Conservation (phyloP, 2,113 vertebrate genomes). For the Sakesphorus luctuosus region DNA sequence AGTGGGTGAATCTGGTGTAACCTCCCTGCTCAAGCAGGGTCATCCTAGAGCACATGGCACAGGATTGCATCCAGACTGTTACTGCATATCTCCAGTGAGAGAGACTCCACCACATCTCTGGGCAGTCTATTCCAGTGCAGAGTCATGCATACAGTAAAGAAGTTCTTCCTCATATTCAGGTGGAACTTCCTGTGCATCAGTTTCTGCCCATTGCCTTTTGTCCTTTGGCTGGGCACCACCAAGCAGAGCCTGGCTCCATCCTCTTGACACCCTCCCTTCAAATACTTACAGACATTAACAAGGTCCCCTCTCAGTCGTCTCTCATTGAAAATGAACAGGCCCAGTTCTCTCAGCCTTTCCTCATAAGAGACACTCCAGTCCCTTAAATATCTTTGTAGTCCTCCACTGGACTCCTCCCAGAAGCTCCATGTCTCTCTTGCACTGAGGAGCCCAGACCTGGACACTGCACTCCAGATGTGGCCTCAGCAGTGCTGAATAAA, state of each 20-base stretch:
- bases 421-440: too few species aligned
- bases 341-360: rapidly evolving
- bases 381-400: neutral
- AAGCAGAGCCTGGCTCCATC: neutral
- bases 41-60: neutral
- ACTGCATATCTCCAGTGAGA: neutral
- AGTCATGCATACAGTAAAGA: neutral
- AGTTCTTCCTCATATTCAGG: neutral
- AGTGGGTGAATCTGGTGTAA: rapidly evolving
- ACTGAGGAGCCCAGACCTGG: neutral
- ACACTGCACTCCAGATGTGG: neutral
- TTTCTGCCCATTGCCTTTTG: neutral
- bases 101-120: neutral
- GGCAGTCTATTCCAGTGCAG: neutral
- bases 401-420: rapidly evolving
- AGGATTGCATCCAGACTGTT: neutral
- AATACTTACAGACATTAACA: too few species aligned
- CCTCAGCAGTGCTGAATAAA: neutral
- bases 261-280: neutral
- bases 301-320: neutral
- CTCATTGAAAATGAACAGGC: rapidly evolving
- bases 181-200: neutral
- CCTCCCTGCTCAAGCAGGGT: neutral
- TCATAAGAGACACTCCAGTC: neutral
- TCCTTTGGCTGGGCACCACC: rapidly evolving